These are phyloP conservation scores for Agelastica alni DNA, from an alignment of 2,888 invertebrate genomes.

Conservation along the genomic window DNA sequence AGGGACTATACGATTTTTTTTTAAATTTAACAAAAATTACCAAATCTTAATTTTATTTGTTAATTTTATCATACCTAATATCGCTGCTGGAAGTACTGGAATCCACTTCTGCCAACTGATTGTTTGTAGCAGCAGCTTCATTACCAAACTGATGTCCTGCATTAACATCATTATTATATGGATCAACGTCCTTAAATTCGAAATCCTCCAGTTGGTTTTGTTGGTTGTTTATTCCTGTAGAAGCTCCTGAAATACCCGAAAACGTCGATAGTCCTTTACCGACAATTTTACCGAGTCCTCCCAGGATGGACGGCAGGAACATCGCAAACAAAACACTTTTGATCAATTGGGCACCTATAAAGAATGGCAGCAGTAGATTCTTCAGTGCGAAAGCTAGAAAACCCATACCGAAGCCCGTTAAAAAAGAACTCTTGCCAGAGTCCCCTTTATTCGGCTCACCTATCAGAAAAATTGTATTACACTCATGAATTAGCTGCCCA, in stretches of 20 bases:
- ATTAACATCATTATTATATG: conserved; percentile 52
- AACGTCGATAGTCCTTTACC: conserved; percentile 75
- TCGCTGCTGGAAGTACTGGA: conserved; percentile 26
- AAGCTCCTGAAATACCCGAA: conserved; percentile 62
- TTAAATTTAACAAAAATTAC: too few species aligned
- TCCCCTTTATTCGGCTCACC: conserved; percentile 16
- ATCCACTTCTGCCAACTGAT: conserved; percentile 37
- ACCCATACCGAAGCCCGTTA: conserved; percentile 68
- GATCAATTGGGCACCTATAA: conserved; percentile 80
- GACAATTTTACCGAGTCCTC: conserved; percentile 80
- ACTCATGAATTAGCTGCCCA: not conserved
- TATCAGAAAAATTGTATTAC: conserved; percentile 6
- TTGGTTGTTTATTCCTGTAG: conserved; percentile 48
- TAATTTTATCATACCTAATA: conserved; percentile 15
- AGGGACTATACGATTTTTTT: too few species aligned
- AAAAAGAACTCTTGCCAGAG: conserved; percentile 64
- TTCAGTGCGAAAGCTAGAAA: conserved; percentile 79
- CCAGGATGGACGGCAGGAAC: conserved; percentile 82
- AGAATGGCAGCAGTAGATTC: conserved; percentile 79
- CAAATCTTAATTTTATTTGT: too few species aligned
- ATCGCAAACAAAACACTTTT: conserved; percentile 82
- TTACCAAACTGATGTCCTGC: conserved; percentile 56
- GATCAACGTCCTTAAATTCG: conserved; percentile 73
- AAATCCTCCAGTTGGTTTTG: conserved; percentile 64
- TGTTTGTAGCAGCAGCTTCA: conserved; percentile 42